phyloP scores from a whole-genome alignment of 2,113 vertebrate species.

The Barbus barbus region DNA sequence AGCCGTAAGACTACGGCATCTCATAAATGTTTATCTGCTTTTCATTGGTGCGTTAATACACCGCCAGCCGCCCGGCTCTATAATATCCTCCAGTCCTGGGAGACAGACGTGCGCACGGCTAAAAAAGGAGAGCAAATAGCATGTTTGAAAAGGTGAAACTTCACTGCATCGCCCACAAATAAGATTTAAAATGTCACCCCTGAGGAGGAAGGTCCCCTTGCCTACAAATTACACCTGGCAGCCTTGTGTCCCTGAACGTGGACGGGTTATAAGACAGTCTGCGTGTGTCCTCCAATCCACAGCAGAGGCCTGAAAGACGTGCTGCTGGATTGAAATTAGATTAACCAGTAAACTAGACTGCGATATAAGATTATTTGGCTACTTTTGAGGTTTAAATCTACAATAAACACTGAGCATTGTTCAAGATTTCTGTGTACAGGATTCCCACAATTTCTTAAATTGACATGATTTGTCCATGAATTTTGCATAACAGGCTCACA shows the following conservation, averaged over 20 bases:
- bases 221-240: slow-evolving; percentile 33
- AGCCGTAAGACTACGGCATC: neutral
- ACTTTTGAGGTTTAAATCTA: too few species aligned
- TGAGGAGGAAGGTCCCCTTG: slow-evolving; percentile 22
- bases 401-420: too few species aligned
- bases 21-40: neutral
- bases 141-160: slow-evolving; percentile 49
- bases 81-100: slow-evolving; percentile 1
- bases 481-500: too few species aligned
- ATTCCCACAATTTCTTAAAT: too few species aligned
- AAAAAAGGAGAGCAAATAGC: neutral
- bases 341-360: too few species aligned
- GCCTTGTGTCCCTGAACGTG: slow-evolving; percentile 9
- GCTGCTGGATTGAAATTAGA: too few species aligned
- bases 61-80: neutral
- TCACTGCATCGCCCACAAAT: slow-evolving; percentile 42
- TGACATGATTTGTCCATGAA: too few species aligned
- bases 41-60: slow-evolving; percentile 15
- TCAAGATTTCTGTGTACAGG: too few species aligned
- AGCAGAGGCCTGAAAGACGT: too few species aligned
- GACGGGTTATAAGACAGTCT: neutral
- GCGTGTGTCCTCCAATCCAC: neutral
- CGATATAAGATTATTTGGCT: too few species aligned
- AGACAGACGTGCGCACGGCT: neutral
- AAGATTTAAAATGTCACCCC: slow-evolving; percentile 47